phyloP scores from a whole-genome alignment of 2,888 invertebrate species.

The Helicoverpa assulta region DNA sequence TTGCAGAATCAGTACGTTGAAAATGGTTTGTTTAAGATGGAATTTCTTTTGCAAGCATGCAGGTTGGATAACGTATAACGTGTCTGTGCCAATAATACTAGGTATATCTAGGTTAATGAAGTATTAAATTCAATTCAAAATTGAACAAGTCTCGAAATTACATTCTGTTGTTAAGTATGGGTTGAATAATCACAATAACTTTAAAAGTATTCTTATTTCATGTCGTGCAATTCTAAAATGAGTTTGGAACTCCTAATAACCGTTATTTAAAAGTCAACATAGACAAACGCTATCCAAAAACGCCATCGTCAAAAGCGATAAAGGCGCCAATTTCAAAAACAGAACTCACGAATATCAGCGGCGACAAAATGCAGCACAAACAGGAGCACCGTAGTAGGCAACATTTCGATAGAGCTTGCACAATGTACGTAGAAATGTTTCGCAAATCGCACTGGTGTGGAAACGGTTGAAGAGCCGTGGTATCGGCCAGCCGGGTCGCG shows the following conservation, averaged over 20 bases:
- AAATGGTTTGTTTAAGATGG: conserved; percentile 1
- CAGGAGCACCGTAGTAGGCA: conserved; percentile 75
- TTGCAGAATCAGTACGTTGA: conserved; percentile 22
- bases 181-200: too few species aligned
- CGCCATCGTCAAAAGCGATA: too few species aligned
- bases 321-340: not conserved
- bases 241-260: not conserved
- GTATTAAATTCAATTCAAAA: not conserved
- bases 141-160: not conserved
- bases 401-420: conserved; percentile 79
- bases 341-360: conserved; percentile 85
- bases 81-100: not conserved
- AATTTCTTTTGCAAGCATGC: conserved; percentile 34
- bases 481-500: conserved; percentile 83
- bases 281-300: not conserved
- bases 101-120: conserved; percentile 28
- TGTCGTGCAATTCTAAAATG: not conserved
- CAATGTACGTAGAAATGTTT: conserved; percentile 71
- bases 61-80: conserved; percentile 26
- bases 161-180: too few species aligned
- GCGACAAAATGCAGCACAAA: conserved; percentile 79
- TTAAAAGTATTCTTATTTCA: not conserved
- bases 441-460: conserved; percentile 69
- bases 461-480: conserved; percentile 66
- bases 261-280: not conserved